These are phyloP conservation scores for Castor canadensis DNA, from an alignment of 2,113 vertebrate genomes.

Conservation along the genomic window DNA sequence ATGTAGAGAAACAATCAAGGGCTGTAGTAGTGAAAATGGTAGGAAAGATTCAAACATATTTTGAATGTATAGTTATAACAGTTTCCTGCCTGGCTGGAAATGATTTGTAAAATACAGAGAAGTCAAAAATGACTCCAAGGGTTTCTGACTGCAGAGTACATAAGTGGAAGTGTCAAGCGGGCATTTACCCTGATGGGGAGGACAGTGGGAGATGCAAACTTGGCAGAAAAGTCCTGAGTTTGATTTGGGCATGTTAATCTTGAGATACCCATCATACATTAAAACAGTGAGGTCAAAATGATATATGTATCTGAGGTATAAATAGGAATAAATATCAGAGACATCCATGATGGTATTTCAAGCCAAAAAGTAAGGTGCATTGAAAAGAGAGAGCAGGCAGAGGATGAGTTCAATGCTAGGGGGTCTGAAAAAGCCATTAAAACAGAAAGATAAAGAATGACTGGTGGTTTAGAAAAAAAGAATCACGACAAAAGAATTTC, in stretches of 20 bases:
- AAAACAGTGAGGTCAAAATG: background rate
- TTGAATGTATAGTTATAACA: background rate
- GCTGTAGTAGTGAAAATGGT: background rate
- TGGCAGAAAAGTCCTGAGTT: background rate
- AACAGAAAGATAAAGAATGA: background rate
- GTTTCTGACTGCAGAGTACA: background rate
- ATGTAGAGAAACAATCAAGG: background rate
- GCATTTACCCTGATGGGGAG: background rate
- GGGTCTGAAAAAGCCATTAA: background rate
- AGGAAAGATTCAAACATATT: background rate
- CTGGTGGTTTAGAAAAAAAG: background rate
- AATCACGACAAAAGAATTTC: background rate
- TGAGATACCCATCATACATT: background rate
- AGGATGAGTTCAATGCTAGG: background rate
- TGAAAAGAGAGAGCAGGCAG: background rate
- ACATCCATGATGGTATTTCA: background rate
- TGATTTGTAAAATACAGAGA: background rate
- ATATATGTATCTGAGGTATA: background rate
- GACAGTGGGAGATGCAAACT: background rate
- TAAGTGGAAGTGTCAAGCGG: fast-evolving
- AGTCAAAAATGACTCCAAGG: background rate
- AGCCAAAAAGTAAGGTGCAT: background rate
- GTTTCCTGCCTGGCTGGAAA: background rate
- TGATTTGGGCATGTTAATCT: background rate
- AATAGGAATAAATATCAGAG: background rate